Evolutionary conservation across 1,140 invertebrate species (phyloP).

Genomic region (Euwallacea similis): DNA sequence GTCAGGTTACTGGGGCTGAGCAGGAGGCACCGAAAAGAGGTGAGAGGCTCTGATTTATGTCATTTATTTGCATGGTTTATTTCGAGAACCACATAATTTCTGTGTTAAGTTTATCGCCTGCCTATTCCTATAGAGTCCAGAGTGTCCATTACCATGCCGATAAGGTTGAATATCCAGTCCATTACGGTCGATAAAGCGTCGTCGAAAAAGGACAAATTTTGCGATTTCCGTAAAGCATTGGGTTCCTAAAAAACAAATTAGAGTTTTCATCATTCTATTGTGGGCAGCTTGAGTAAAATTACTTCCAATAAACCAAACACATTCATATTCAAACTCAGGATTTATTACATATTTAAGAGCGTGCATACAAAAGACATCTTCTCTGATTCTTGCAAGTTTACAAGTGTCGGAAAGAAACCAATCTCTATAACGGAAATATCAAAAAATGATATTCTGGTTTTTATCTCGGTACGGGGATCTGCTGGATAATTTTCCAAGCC

Average conservation of each 20-base stretch:
- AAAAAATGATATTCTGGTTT: not conserved
- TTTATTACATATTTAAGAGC: no score
- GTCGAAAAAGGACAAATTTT: constrained; percentile 32
- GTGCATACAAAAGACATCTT: no score
- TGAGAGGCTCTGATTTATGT: constrained; percentile 46
- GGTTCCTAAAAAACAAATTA: constrained; percentile 17
- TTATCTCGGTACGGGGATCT: constrained; percentile 22
- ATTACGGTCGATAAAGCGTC: constrained; percentile 28
- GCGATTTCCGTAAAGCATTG: constrained; percentile 15
- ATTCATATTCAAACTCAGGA: no score
- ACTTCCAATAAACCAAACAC: no score
- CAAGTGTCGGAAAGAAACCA: no score
- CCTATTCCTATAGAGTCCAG: constrained; percentile 27
- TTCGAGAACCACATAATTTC: no score
- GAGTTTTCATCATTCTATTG: not conserved
- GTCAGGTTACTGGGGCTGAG: constrained; percentile 87
- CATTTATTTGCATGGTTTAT: no score
- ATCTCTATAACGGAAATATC: not conserved
- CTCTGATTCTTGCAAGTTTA: no score
- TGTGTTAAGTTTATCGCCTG: not conserved
- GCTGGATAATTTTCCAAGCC: constrained; percentile 27
- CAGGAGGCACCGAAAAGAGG: constrained; percentile 77
- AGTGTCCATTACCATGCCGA: constrained; percentile 34
- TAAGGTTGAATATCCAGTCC: constrained; percentile 36
- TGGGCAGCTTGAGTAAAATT: no score